Conservation (phyloP, 2,888 invertebrate species). For the Epinotia bilunana region DNA sequence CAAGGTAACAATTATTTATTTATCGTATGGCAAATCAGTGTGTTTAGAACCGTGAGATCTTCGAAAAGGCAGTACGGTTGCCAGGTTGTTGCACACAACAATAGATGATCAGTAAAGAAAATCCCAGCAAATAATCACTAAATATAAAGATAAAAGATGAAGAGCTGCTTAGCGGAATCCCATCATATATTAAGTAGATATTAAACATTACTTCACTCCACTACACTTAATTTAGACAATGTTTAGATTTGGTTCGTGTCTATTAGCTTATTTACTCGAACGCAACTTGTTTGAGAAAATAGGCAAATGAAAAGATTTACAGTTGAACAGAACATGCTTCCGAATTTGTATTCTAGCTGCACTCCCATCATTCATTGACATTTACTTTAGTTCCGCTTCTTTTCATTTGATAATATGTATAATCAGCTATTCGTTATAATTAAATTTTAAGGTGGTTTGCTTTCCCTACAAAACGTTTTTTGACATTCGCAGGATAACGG, state of each 20-base stretch:
- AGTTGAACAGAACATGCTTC: conserved; percentile 6
- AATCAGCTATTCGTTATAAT: neutral
- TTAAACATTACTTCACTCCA: neutral
- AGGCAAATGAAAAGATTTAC: conserved; percentile 1
- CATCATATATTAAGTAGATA: neutral
- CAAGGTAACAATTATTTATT: no score
- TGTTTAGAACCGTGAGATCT: no score
- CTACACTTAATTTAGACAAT: neutral
- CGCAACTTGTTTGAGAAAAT: conserved; percentile 1
- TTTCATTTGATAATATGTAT: neutral
- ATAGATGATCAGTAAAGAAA: neutral
- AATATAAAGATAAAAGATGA: neutral
- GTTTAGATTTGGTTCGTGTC: conserved; percentile 8
- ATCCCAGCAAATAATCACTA: neutral
- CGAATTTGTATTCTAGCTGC: conserved; percentile 1
- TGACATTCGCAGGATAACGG: no score
- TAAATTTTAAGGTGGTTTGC: no score
- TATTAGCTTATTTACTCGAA: conserved; percentile 10
- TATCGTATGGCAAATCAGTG: no score
- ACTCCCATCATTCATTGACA: neutral
- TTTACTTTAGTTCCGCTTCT: conserved; percentile 5
- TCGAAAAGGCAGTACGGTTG: no score
- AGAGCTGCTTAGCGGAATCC: neutral
- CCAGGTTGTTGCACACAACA: neutral
- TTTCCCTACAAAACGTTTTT: no score